Percentiles rank a stretch among this genome's conserved stretches.
Evolutionary conservation across 2,888 invertebrate genomes (phyloP).

Genomic region (Noctua fimbriata): DNA sequence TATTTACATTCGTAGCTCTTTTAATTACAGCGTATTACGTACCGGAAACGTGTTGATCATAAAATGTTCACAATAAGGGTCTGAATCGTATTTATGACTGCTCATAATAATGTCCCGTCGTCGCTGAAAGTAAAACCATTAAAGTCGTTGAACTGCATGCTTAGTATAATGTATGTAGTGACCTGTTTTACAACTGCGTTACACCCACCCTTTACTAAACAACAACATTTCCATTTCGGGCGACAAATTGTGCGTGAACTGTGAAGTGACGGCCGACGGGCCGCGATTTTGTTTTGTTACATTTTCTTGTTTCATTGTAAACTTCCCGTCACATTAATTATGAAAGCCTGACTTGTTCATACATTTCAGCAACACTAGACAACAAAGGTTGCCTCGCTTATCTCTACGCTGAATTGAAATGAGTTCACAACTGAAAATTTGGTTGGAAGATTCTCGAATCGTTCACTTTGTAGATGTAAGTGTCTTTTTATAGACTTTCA

Average conservation of each 20-base stretch:
- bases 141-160: conserved; percentile 58
- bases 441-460: conserved; percentile 22
- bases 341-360: conserved; percentile 5
- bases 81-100: conserved; percentile 23
- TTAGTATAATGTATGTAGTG: conserved; percentile 57
- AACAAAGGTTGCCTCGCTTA: conserved; percentile 25
- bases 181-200: conserved; percentile 59
- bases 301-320: conserved; percentile 44
- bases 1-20: conserved; percentile 34
- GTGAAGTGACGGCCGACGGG: conserved; percentile 14
- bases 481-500: conserved; percentile 25
- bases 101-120: conserved; percentile 45
- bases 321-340: conserved; percentile 27
- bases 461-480: neutral
- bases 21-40: conserved; percentile 44
- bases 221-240: conserved; percentile 58
- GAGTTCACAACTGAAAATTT: conserved; percentile 23
- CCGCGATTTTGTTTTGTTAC: conserved; percentile 30
- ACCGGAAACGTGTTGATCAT: conserved; percentile 47
- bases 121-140: conserved; percentile 65
- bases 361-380: conserved; percentile 25
- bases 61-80: conserved; percentile 25
- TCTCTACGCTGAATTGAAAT: conserved; percentile 34
- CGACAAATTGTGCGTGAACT: conserved; percentile 49
- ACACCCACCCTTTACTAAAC: conserved; percentile 58